These are phyloP conservation scores for Notodonta dromedarius DNA, from an alignment of 2,888 invertebrate species.

Conservation along the genomic window DNA sequence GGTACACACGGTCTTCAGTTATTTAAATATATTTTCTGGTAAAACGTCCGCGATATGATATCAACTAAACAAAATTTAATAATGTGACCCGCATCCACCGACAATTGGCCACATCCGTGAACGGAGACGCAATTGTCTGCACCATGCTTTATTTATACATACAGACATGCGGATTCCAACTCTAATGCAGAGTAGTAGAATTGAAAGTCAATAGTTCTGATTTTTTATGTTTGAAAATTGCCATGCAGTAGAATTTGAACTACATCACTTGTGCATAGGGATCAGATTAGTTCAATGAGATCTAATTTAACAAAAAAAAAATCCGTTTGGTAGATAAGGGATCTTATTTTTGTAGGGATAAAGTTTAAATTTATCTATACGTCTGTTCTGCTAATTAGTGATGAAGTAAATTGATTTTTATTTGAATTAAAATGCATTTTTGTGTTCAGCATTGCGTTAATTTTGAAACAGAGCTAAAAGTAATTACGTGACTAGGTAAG, in stretches of 20 bases:
- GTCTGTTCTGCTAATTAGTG: constrained; percentile 36
- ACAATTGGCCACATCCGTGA: constrained; percentile 66
- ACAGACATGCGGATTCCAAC: constrained; percentile 16
- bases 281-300: background rate
- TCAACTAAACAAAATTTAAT: constrained; percentile 39
- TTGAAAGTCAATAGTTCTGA: background rate
- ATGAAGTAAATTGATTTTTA: constrained; percentile 35
- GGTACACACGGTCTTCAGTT: no score
- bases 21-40: background rate
- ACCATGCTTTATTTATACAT: constrained; percentile 52
- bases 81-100: constrained; percentile 62
- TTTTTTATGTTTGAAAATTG: background rate
- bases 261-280: constrained; percentile 10
- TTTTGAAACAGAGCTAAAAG: background rate
- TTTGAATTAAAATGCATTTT: constrained; percentile 46
- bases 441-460: constrained; percentile 21
- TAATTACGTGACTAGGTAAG: no score
- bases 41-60: constrained; percentile 9
- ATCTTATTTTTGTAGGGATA: background rate
- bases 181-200: constrained; percentile 9
- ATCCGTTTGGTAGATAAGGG: background rate
- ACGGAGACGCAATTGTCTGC: constrained; percentile 65
- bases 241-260: constrained; percentile 8
- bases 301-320: background rate
- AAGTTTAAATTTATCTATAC: constrained; percentile 18